Percentiles rank a stretch among this genome's conserved stretches.
phyloP scores from a whole-genome alignment of 1,140 invertebrate genomes.

The Brachionus manjavacas region DNA sequence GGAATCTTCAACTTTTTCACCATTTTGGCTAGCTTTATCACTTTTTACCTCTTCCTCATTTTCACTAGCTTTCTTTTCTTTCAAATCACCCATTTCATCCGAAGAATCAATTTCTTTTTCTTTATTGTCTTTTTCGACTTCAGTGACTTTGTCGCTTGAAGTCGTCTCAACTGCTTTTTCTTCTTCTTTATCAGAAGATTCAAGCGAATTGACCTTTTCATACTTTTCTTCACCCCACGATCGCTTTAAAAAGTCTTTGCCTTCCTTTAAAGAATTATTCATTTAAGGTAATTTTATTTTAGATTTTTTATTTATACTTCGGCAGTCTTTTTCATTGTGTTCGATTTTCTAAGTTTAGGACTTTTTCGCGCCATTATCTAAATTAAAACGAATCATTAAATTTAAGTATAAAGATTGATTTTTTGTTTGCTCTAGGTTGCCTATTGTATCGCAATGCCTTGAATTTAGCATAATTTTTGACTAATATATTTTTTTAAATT shows the following conservation, averaged over 20 bases:
- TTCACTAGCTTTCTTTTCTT: neutral
- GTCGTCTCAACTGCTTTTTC: neutral
- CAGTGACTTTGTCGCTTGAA: neutral
- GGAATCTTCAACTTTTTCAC: neutral
- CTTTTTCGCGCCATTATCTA: slow-evolving; percentile 19
- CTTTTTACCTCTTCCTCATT: neutral
- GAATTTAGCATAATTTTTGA: slow-evolving; percentile 32
- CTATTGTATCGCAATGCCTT: neutral
- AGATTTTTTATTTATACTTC: neutral
- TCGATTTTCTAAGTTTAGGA: neutral
- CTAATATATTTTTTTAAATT: neutral
- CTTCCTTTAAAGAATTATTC: neutral
- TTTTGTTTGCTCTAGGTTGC: neutral
- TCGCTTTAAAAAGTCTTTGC: slow-evolving; percentile 12
- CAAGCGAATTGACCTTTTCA: neutral
- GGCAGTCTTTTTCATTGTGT: slow-evolving; percentile 6
- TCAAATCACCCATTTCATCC: neutral
- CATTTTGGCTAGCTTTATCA: neutral
- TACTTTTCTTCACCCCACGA: slow-evolving; percentile 29
- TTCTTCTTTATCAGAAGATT: neutral
- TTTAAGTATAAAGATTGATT: neutral
- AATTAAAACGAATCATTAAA: neutral
- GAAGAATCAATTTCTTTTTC: neutral
- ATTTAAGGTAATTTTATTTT: neutral
- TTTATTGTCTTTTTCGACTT: neutral